Conservation (phyloP, 1,140 invertebrate species). For the Drosophila parvula region DNA sequence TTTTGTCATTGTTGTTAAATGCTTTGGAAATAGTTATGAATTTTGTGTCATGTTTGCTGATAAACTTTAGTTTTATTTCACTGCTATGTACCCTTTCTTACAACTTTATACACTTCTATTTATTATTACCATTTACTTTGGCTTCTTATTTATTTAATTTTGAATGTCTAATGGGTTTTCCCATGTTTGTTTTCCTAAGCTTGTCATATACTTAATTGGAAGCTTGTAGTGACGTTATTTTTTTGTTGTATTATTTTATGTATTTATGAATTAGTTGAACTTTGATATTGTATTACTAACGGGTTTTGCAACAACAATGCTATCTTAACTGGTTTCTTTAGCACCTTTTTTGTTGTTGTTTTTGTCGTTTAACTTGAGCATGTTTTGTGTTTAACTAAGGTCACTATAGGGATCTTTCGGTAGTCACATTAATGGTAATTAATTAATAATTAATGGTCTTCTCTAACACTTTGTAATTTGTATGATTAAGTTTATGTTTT, state of each 20-base stretch:
- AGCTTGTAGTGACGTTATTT: constrained; percentile 4
- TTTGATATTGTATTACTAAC: constrained; percentile 8
- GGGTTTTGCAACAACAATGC: background rate
- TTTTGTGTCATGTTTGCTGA: background rate
- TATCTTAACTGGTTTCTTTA: background rate
- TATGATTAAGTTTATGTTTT: background rate
- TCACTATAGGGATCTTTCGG: background rate
- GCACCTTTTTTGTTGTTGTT: background rate
- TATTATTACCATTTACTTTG: background rate
- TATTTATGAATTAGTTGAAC: constrained; percentile 4
- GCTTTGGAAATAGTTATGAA: constrained; percentile 4
- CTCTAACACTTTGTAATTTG: background rate
- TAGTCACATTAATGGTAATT: background rate
- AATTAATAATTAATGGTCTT: background rate
- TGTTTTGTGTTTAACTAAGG: constrained; percentile 7
- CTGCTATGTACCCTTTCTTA: background rate
- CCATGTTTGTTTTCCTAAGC: background rate
- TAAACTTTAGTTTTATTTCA: no score
- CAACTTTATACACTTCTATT: background rate
- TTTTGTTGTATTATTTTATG: background rate
- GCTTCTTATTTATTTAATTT: background rate
- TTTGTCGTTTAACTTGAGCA: constrained; percentile 7
- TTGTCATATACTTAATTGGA: background rate
- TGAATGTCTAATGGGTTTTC: background rate
- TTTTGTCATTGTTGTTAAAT: constrained; percentile 2